Base-by-base conservation (phyloP, 1,140 invertebrate genomes). In the Bombus sibiricus region DNA sequence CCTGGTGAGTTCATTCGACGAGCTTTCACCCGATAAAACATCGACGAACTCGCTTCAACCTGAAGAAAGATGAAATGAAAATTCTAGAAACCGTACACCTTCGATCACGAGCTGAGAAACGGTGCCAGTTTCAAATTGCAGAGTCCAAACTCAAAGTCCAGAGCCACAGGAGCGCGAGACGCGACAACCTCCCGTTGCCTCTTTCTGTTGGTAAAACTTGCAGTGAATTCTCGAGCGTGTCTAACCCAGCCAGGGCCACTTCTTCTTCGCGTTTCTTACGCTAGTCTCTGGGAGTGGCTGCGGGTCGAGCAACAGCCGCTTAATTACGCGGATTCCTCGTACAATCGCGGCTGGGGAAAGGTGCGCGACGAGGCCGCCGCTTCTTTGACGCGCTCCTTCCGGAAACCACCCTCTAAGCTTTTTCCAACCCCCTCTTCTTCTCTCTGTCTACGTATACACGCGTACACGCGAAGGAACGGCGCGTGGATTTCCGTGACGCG, bases 231-330 rank as follows among this genome's bases (percentile, higher is more conserved):
- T 59, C 82, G 75, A 84, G 82, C 39, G 41, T 41, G 72, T 84
- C 66, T 84, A 78, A 84, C 41, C 41, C 59, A 71, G 34, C 37
- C 43, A 34, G 18, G 41, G 18, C 76, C 66, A 78, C 82, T 84
- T 84, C 74, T 79, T 84, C 74, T 83, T 84, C 39, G 37, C 43
- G 81, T 89, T 89, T 89, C 85, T 90, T 89, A 76, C 74, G 53
- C 88, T 34, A 83, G 85, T 47, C 75, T 83, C 59, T 28, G 62
- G 74, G 84, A 90, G 89, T 88, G 88, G 81, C 86, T 83, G 82
- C 57, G 82, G 64, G 86, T 71, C 89, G 89, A 90, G 89, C 89
- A 90, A 81, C 89, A 87, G 83, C 74, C 80, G 89, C 85, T 91
- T 91, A 91, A 91, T 91, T 91, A 91, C 82, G 73, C 82, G 75